Percentiles rank a stretch among this genome's conserved stretches.
Evolutionary conservation across 2,888 invertebrate species (phyloP).

Genomic region (Bombylius discolor): DNA sequence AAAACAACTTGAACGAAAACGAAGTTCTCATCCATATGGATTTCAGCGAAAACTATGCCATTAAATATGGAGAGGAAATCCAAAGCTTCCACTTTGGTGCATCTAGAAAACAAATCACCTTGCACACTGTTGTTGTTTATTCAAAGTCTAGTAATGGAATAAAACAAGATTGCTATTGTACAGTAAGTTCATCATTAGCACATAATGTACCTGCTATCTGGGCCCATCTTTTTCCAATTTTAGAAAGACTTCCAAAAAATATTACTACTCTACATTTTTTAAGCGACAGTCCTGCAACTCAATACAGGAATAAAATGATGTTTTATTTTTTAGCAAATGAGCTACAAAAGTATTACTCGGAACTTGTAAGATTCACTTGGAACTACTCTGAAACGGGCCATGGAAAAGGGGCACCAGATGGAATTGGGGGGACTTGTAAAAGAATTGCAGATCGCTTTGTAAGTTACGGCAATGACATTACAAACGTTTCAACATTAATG

Average conservation of each 20-base stretch:
- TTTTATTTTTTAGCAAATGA: background rate
- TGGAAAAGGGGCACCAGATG: background rate
- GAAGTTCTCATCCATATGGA: background rate
- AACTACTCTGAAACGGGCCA: background rate
- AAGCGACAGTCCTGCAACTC: slow-evolving; percentile 1
- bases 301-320: background rate
- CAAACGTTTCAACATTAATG: too few species aligned
- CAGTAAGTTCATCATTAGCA: background rate
- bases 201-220: background rate
- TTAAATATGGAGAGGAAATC: background rate
- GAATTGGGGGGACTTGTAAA: background rate
- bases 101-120: background rate
- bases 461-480: too few species aligned
- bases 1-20: background rate
- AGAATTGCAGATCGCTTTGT: background rate
- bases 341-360: too few species aligned
- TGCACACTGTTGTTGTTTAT: background rate
- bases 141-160: too few species aligned
- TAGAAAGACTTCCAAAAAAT: background rate
- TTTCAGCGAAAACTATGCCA: slow-evolving; percentile 1
- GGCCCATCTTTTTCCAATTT: slow-evolving; percentile 1
- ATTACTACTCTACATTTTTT: background rate
- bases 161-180: background rate
- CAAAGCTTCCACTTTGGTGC: slow-evolving; percentile 1
- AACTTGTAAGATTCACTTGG: background rate